These are phyloP conservation scores for Cosmia trapezina DNA, from an alignment of 2,888 invertebrate species.

Conservation along the genomic window DNA sequence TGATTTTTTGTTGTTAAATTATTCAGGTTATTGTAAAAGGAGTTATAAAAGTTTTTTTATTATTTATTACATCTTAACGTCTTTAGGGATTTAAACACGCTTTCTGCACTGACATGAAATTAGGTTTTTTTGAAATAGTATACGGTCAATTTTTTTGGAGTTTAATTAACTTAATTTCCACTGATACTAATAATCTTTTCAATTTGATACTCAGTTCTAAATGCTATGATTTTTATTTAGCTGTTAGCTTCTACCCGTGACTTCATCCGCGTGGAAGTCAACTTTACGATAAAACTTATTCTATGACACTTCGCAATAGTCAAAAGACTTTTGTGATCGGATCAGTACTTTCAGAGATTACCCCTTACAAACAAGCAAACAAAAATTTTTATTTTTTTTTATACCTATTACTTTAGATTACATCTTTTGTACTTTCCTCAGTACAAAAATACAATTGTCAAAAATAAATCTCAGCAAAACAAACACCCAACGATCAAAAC, in stretches of 20 bases:
- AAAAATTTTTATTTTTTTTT: too few relatives aligned
- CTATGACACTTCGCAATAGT: too few relatives aligned
- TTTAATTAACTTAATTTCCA: too few relatives aligned
- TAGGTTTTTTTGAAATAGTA: too few relatives aligned
- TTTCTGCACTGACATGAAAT: not conserved
- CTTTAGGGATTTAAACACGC: constrained; percentile 16
- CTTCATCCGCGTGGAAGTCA: too few relatives aligned
- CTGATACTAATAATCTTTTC: not conserved
- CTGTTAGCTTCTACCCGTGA: too few relatives aligned
- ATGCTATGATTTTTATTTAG: not conserved
- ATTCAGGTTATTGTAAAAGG: constrained; percentile 50
- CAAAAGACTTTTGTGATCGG: too few relatives aligned
- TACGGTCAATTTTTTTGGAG: not conserved
- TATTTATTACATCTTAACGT: constrained; percentile 29
- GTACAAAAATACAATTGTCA: too few relatives aligned
- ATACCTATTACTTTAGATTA: not conserved
- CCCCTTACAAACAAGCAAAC: too few relatives aligned
- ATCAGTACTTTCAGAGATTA: too few relatives aligned
- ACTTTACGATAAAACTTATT: too few relatives aligned
- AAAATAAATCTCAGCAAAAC: constrained; percentile 21
- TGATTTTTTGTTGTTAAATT: constrained; percentile 61
- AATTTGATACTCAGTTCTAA: not conserved
- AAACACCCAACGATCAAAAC: constrained; percentile 76
- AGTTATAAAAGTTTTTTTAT: constrained; percentile 33
- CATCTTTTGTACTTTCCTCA: not conserved